Evolutionary conservation across 92 coral and sea anemone genomes (phyloP), one percentile per base, ranked within the genome.

Genomic region (Virgularia gustaviana): DNA sequence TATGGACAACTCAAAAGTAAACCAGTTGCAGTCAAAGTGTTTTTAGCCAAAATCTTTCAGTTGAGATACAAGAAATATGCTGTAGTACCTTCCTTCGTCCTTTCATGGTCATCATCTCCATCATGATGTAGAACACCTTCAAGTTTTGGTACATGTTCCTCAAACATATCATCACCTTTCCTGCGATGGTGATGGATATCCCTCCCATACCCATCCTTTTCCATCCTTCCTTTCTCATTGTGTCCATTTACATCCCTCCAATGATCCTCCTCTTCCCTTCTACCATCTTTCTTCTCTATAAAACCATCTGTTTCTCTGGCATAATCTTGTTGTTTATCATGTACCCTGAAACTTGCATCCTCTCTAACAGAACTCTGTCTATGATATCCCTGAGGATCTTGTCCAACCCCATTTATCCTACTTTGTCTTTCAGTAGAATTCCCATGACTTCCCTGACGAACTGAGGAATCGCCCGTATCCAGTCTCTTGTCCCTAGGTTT

Each of bases 131-230:
- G 37, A 43, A 66, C 49, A 13, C 18, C 73, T 32, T 66, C 35
- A 44, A 19, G 43, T 0, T 15, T 52, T 32, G 73, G 73, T 42
- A 47, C 23, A 16, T 66, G 73, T 19, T 66, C 73, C 29, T 66
- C 57, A 43, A 66, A 66, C 73, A 30, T 43, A 36, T 60, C 66
- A 0, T 42, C 37, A 27, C 30, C 6, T 30, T 57, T 31, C 37
- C 43, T 30, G 0, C 37, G n/a, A 16, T n/a, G 19, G 22, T 32
- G 55, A 11, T 30, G 57, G 12, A 22, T 20, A 23, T 27, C 49
- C 25, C 33, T 1, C 27, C 12, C 24, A 2, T 30, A 57, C n/a
- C n/a, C 30, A 35, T 15, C 10, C 11, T 13, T 60, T 4, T 60
- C 35, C 41, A 38, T 38, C 24, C 47, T 9, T 4, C 30, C 30